Base-by-base conservation (phyloP, 1,140 invertebrate species). In the Muscidifurax raptorellus region DNA sequence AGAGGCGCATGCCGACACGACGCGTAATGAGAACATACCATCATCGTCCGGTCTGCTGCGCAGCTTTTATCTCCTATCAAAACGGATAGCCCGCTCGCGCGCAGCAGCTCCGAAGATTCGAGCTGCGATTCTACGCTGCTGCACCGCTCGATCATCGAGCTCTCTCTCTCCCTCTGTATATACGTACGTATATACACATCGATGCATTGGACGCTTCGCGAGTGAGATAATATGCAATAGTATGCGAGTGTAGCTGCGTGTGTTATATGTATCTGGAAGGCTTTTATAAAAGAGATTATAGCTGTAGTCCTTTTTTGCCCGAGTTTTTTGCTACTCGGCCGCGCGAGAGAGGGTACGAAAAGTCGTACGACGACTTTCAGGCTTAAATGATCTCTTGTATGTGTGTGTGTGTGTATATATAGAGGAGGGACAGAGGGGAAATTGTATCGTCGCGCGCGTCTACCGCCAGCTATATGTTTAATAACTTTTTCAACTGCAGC, bases 11-110 rank as follows among this genome's bases (percentile, higher is more conserved):
- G 90, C 90, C 90, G 86, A 88, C 90, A 90, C 88, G 90, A 88
- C 90, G 89, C 89, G 90, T 91, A 91, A 91, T 91, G 90, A 91
- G 90, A 91, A 90, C 90, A 89, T 90, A 90, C 87, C 89, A 90
- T 75, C 44, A 40, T 47, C 72, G 75, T 27, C 40, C 40, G 64
- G 47, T 75, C 74, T 30, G 52, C 71, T 84, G 87, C 87, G 87
- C 88, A 85, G 72, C 87, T 89, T 84, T 89, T 89, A 89, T 90
- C 89, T 90, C 85, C 86, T 89, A 89, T 90, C 88, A 89, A 88
- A 84, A 88, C 87, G 88, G 86, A 88, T 88, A 88, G 52, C 75
- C 67, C 47, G 52, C 72, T 76, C 44, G 22, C 27, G 25, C 66
- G 52, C 52, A 9, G 52, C 52, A 59, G 52, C 66, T 82, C 32